Base-by-base conservation (phyloP, 2,797 vertebrate species). In the Eremophila alpestris region DNA sequence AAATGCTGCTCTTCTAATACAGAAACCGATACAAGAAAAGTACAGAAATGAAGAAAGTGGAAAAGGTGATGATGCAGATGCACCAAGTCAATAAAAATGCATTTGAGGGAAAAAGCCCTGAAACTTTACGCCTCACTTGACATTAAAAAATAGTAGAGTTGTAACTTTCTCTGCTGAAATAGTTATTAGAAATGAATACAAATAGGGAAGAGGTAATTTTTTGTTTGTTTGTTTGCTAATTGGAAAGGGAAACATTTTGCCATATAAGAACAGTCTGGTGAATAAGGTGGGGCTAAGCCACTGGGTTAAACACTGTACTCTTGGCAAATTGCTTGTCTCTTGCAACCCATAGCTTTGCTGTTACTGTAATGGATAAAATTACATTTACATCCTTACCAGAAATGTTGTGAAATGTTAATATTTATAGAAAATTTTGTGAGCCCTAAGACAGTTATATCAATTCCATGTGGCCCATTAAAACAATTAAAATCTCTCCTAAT, bases 1-100 rank as follows among this genome's bases (percentile, higher is more conserved):
- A 95, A 94, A 88, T 58, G 55, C 30, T 88, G 41, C 26, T 87
- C 18, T 74, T 71, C 87, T 93, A 87, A 82, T 21, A 69, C 60
- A 93, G 59, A 78, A 91, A 51, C 6, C 4, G 40, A 69, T 64
- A 40, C 4, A 54, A 74, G n/a, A 84, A 65, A 83, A 81, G 36
- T 15, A 68, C 23, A 83, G 68, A 73, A 74, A 93, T 13, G 13
- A 62, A 60, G 65, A 51, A 69, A 86, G 27, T 14, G 17, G 81
- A 77, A 90, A 91, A 95, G 59, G 26, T 68, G 55, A 85, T 55
- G 71, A 60, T 38, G 52, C 65, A 90, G 49, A 75, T 11, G 54
- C 40, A 84, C 43, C 9, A 38, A 8, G 7, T 46, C 52, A 88
- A 26, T 43, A 85, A 84, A 87, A 79, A 79, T 24, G 23, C 10